Conservation (phyloP, 1,140 invertebrate genomes). For the Drosophila busckii region DNA sequence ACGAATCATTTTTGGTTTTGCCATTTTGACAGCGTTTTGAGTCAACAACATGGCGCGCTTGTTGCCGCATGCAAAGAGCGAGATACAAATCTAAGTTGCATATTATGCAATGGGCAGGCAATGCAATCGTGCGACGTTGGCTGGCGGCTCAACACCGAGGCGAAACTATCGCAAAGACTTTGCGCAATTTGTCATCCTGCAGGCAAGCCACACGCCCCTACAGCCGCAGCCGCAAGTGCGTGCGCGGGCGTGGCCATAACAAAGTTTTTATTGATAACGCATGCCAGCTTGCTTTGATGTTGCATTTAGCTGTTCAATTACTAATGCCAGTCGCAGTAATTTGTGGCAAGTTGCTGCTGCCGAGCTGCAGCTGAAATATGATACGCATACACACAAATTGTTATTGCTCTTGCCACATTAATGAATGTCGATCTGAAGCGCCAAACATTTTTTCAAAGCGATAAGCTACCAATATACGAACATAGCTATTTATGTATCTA, state of each 20-base stretch:
- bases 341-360: conserved; percentile 61
- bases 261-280: conserved; percentile 74
- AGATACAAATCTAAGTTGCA: conserved; percentile 73
- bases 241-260: conserved; percentile 63
- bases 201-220: conserved; percentile 24
- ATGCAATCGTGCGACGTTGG: conserved; percentile 50
- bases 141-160: conserved; percentile 19
- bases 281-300: conserved; percentile 54
- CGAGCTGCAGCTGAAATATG: conserved; percentile 50
- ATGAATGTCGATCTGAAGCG: conserved; percentile 69
- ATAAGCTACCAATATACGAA: too few relatives aligned
- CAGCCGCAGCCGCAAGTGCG: conserved; percentile 41
- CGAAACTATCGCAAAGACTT: conserved; percentile 76
- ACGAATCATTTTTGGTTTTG: conserved; percentile 68
- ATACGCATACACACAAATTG: conserved; percentile 38
- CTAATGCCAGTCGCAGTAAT: conserved; percentile 75
- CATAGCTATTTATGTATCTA: too few relatives aligned
- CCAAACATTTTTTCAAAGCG: conserved; percentile 45
- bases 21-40: conserved; percentile 75
- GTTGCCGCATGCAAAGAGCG: conserved; percentile 52
- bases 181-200: conserved; percentile 75
- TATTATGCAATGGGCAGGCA: conserved; percentile 62
- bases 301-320: conserved; percentile 66
- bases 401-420: conserved; percentile 19
- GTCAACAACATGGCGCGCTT: conserved; percentile 64